phyloP scores from a whole-genome alignment of 2,888 invertebrate species.

The Griposia aprilina region DNA sequence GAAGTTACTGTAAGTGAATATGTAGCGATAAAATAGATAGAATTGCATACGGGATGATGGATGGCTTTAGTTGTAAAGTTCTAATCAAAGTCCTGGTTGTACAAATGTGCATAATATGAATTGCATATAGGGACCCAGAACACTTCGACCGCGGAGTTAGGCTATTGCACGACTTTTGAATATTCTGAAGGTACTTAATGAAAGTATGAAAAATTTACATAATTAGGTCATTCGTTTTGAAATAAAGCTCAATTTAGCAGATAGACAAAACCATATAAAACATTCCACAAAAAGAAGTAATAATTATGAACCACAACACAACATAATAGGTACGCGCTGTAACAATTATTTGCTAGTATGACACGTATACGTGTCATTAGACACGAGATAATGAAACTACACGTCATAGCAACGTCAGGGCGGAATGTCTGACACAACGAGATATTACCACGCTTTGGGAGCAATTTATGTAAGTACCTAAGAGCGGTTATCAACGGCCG shows the following conservation, averaged over 20 bases:
- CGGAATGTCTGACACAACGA: slow-evolving; percentile 38
- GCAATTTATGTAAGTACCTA: background rate
- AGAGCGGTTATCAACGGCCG: slow-evolving; percentile 25
- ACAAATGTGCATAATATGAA: background rate
- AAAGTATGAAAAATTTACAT: background rate
- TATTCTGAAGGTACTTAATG: background rate
- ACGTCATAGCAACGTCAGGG: slow-evolving; percentile 40
- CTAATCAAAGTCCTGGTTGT: background rate
- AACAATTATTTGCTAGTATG: slow-evolving; percentile 35
- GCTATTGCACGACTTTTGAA: background rate
- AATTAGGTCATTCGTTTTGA: background rate
- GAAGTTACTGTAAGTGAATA: background rate
- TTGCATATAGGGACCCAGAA: background rate
- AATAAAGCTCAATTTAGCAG: background rate
- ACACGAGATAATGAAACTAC: slow-evolving; percentile 51
- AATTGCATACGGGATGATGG: background rate
- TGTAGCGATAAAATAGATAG: background rate
- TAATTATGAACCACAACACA: background rate
- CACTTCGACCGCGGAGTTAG: background rate
- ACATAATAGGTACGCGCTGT: background rate
- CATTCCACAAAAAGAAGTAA: slow-evolving; percentile 1
- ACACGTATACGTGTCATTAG: slow-evolving; percentile 34
- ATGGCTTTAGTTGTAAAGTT: background rate
- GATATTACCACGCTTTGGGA: slow-evolving; percentile 40
- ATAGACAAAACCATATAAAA: background rate